phyloP scores from a whole-genome alignment of 1,140 invertebrate species.

The Aphis gossypii region DNA sequence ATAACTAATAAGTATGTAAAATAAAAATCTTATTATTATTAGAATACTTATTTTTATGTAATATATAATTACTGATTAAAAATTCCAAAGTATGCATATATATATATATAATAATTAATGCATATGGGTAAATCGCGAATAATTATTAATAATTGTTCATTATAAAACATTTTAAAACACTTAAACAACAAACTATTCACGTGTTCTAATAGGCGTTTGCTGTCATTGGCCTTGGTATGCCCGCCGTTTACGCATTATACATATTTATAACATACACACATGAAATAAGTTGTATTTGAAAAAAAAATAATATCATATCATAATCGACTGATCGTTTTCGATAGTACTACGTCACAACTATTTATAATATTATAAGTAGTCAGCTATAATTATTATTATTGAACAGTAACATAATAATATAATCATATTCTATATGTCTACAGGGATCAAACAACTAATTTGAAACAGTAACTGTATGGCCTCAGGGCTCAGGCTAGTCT shows the following conservation, averaged over 20 bases:
- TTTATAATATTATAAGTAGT: neutral
- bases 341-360: neutral
- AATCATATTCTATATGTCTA: no score
- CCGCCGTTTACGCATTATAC: neutral
- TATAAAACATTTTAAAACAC: neutral
- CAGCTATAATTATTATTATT: no score
- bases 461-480: no score
- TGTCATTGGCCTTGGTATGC: neutral
- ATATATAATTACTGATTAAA: no score
- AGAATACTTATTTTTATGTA: neutral
- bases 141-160: neutral
- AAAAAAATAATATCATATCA: neutral
- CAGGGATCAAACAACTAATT: no score
- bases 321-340: neutral
- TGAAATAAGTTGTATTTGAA: neutral
- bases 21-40: neutral
- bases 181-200: neutral
- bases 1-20: neutral
- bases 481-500: no score
- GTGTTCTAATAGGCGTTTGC: neutral
- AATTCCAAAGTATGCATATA: no score
- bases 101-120: no score
- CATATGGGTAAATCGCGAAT: neutral
- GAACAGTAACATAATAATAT: no score
- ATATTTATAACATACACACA: neutral